Conservation (phyloP, 2,888 invertebrate species). For the Tetranychus piercei region DNA sequence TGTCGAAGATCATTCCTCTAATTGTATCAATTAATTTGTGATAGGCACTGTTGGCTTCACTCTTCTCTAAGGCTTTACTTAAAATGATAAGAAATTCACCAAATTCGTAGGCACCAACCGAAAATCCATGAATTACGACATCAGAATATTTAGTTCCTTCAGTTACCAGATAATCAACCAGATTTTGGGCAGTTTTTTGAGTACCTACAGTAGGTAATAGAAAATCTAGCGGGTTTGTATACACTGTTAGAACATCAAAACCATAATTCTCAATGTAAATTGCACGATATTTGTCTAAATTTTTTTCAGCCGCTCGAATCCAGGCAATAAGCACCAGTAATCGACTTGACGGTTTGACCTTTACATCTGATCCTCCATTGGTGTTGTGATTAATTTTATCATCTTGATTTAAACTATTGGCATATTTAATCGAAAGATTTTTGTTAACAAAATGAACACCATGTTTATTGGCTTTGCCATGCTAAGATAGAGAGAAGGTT, state of each 20-base stretch:
- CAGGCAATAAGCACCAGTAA: conserved; percentile 62
- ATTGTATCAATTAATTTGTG: conserved; percentile 35
- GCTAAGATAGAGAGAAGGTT: background rate
- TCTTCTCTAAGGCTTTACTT: conserved; percentile 36
- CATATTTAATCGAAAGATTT: background rate
- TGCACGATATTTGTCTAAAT: conserved; percentile 62
- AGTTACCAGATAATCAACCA: conserved; percentile 54
- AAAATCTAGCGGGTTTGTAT: conserved; percentile 62
- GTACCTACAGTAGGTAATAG: conserved; percentile 67
- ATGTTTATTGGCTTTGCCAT: background rate
- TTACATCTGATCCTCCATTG: background rate
- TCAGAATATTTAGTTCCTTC: conserved; percentile 39
- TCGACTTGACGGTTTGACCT: background rate
- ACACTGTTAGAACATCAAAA: conserved; percentile 62
- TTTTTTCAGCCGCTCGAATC: conserved; percentile 62
- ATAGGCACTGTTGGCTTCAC: conserved; percentile 40
- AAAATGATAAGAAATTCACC: conserved; percentile 49
- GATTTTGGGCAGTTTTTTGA: conserved; percentile 53
- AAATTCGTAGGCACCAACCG: conserved; percentile 72
- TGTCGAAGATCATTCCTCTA: conserved; percentile 70
- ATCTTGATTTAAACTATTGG: background rate
- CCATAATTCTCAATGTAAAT: conserved; percentile 58
- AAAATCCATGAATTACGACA: conserved; percentile 66
- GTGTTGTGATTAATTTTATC: background rate
- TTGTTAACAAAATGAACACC: background rate